These are phyloP conservation scores for Diachrysia chrysitis DNA, from an alignment of 2,888 invertebrate species.

Conservation along the genomic window DNA sequence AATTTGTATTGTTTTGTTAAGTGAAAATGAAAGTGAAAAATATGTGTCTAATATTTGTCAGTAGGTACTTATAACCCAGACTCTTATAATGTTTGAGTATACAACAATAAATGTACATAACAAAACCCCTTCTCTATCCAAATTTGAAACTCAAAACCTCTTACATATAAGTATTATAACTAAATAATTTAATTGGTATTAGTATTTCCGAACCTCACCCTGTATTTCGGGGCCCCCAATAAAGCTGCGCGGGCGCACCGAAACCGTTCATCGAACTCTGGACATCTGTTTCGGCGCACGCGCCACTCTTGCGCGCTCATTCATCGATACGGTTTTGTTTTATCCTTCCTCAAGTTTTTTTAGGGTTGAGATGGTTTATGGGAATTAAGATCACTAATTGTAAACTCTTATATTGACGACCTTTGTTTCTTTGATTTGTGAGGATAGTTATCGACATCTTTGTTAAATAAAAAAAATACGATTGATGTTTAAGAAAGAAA, in stretches of 20 bases:
- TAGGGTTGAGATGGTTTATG: not conserved
- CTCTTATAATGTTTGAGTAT: not conserved
- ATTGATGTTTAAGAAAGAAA: no score
- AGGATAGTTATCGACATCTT: no score
- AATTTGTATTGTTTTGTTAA: no score
- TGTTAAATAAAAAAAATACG: no score
- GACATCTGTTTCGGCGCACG: slow-evolving; percentile 76
- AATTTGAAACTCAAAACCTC: not conserved
- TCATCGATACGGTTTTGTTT: slow-evolving; percentile 65
- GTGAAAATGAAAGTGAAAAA: no score
- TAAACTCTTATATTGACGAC: not conserved
- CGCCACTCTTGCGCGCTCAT: slow-evolving; percentile 67
- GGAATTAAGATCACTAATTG: not conserved
- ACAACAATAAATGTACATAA: not conserved
- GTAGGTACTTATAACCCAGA: no score
- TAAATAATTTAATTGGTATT: not conserved
- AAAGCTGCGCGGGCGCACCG: slow-evolving; percentile 63
- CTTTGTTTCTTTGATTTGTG: no score
- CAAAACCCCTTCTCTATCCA: slow-evolving; percentile 10
- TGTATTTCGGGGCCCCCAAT: slow-evolving; percentile 64
- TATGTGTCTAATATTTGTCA: no score
- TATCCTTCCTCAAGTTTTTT: slow-evolving; percentile 41
- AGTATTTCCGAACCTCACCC: slow-evolving; percentile 56
- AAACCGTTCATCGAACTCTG: slow-evolving; percentile 82
- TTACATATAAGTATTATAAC: not conserved